Evolutionary conservation across 2,113 vertebrate species (phyloP).

Genomic region (Carettochelys insculpta): DNA sequence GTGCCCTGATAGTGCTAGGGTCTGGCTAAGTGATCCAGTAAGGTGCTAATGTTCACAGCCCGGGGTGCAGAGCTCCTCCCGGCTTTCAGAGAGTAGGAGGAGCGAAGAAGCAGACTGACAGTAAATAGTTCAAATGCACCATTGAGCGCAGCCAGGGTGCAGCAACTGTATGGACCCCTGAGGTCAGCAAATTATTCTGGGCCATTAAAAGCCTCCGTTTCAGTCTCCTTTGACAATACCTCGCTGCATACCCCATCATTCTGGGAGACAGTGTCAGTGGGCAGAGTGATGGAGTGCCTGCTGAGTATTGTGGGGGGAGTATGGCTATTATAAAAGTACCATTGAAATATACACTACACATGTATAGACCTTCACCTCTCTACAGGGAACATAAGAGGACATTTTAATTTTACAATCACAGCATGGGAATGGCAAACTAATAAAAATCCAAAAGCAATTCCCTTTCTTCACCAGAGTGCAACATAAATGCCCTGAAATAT

Average conservation of each 20-base stretch:
- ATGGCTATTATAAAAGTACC: not conserved
- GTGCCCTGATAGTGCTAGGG: not conserved
- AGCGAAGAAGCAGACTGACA: slow-evolving; percentile 11
- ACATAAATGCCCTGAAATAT: not conserved
- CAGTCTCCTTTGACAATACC: not conserved
- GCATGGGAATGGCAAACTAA: not conserved
- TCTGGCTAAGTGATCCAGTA: slow-evolving; percentile 24
- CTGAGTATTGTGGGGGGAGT: not conserved
- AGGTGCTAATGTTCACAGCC: slow-evolving; percentile 31
- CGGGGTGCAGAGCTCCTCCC: slow-evolving; percentile 19
- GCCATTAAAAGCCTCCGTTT: slow-evolving; percentile 28
- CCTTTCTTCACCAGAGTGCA: not conserved
- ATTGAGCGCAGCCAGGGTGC: slow-evolving; percentile 41
- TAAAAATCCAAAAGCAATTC: not conserved
- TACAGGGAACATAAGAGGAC: not conserved
- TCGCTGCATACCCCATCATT: not conserved
- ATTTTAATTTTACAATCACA: not conserved
- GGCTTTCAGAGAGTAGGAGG: not conserved
- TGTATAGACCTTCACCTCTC: not conserved
- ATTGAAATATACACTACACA: not conserved
- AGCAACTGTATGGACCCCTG: not conserved
- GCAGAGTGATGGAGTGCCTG: not conserved
- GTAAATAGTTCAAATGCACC: not conserved
- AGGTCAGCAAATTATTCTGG: slow-evolving; percentile 26
- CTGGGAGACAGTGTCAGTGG: not conserved